Conservation (phyloP, 2,888 invertebrate species). For the Pollenia angustigena region DNA sequence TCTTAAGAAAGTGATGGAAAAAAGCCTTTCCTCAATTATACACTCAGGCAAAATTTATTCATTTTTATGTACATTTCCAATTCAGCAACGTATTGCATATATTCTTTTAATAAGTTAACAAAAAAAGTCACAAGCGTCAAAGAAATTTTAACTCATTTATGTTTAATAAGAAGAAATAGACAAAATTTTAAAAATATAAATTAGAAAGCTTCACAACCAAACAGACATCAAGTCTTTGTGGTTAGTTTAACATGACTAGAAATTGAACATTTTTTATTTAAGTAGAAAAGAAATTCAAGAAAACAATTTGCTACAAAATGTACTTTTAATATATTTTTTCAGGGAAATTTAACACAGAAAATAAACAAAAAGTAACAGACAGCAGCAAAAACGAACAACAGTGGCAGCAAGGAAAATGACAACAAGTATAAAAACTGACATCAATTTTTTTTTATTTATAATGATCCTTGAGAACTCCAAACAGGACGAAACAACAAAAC, state of each 20-base stretch:
- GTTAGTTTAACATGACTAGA: slow-evolving; percentile 28
- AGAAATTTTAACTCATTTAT: no score
- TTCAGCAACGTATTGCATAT: no score
- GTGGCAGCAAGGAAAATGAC: not conserved
- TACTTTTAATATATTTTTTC: slow-evolving; percentile 17
- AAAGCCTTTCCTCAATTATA: no score
- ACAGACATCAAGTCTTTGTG: slow-evolving; percentile 44
- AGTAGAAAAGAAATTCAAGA: not conserved
- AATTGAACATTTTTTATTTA: not conserved
- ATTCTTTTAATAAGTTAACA: no score
- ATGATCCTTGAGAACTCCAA: not conserved
- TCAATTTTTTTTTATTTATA: not conserved
- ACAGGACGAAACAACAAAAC: not conserved
- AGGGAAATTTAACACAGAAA: slow-evolving; percentile 30
- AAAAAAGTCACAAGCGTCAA: no score
- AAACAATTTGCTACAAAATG: slow-evolving; percentile 30
- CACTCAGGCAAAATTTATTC: no score
- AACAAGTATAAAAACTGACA: not conserved
- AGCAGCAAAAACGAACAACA: not conserved
- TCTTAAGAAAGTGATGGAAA: no score
- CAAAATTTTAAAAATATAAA: not conserved
- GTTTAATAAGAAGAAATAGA: no score
- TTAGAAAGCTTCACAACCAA: not conserved
- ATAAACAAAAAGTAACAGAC: not conserved
- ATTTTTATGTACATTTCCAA: no score